Conservation (phyloP, 2,113 vertebrate genomes). For the Etheostoma cragini region DNA sequence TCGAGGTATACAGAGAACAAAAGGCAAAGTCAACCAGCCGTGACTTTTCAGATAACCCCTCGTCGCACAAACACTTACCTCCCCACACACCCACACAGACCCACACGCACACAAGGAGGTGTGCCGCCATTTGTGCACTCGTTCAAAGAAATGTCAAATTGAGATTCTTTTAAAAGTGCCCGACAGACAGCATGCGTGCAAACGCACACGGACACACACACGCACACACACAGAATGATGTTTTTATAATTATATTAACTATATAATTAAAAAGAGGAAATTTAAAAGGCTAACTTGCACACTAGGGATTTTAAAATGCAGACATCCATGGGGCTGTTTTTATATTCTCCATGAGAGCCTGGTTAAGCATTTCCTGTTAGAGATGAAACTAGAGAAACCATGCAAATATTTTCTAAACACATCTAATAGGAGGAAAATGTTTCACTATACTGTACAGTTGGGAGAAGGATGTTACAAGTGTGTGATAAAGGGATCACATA, state of each 20-base stretch:
- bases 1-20: conserved; percentile 68
- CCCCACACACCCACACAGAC: conserved; percentile 9
- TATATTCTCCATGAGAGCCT: conserved; percentile 47
- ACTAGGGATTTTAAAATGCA: conserved; percentile 66
- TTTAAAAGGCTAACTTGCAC: conserved; percentile 61
- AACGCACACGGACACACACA: neutral
- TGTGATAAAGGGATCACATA: conserved; percentile 5
- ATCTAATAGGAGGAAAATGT: conserved; percentile 8
- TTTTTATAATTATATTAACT: conserved; percentile 36
- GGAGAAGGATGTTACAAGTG: neutral
- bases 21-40: conserved; percentile 77
- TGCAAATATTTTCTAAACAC: conserved; percentile 34
- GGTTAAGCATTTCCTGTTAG: conserved; percentile 58
- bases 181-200: too few species aligned
- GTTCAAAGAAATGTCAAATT: too few species aligned
- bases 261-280: conserved; percentile 54
- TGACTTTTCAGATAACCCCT: conserved; percentile 76
- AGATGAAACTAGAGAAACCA: conserved; percentile 42
- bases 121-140: too few species aligned
- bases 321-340: conserved; percentile 66
- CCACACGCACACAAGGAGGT: neutral
- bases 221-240: neutral
- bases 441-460: neutral
- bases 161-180: too few species aligned
- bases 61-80: conserved; percentile 34